Evolutionary conservation across 1,140 invertebrate genomes (phyloP).

Genomic region (Papilio glaucus): DNA sequence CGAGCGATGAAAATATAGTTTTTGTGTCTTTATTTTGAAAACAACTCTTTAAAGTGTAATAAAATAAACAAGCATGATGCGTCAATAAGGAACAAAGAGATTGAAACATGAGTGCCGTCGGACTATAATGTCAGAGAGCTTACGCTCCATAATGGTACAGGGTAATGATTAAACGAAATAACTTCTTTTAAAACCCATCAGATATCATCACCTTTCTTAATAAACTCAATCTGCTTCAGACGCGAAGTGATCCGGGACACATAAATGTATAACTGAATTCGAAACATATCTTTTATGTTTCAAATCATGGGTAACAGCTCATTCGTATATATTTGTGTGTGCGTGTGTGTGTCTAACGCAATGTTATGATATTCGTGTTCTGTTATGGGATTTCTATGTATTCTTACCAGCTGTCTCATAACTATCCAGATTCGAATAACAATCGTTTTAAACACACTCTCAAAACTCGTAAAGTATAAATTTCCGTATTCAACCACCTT

Average conservation of each 20-base stretch:
- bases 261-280: too few species aligned
- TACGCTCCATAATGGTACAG: constrained; percentile 51
- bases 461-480: neutral
- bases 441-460: neutral
- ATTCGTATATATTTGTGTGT: too few species aligned
- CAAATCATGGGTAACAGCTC: too few species aligned
- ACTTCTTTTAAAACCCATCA: neutral
- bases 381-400: too few species aligned
- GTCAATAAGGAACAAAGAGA: constrained; percentile 60
- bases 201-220: neutral
- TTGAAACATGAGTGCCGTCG: constrained; percentile 57
- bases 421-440: neutral
- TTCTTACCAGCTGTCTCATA: too few species aligned
- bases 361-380: too few species aligned
- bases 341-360: too few species aligned
- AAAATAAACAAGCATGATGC: constrained; percentile 59
- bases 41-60: constrained; percentile 32
- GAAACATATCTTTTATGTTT: too few species aligned
- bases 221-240: neutral
- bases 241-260: neutral
- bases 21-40: neutral
- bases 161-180: constrained; percentile 22
- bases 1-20: neutral
- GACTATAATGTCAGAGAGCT: constrained; percentile 59
- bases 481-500: neutral